A percentile compares a stretch with the other conserved stretches of the same genome.
Conservation (phyloP, 2,797 vertebrate species). For the Epinephelus malabaricus region DNA sequence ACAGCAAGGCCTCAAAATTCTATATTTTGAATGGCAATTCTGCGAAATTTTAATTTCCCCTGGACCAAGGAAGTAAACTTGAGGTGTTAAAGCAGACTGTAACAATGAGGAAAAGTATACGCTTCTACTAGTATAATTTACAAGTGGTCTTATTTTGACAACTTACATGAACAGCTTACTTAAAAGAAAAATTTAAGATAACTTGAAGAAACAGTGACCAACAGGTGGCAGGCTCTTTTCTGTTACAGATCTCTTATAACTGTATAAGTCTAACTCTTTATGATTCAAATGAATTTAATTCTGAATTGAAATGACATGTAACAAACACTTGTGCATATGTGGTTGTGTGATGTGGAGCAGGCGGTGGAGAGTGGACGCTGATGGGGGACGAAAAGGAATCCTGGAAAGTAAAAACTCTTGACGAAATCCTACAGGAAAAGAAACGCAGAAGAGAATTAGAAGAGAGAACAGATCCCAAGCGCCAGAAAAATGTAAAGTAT, state of each 20-base stretch:
- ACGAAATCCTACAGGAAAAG: slow-evolving; percentile 99
- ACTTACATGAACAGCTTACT: too few relatives aligned
- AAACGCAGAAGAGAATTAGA: slow-evolving; percentile 97
- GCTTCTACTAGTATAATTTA: neutral
- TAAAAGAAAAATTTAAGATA: neutral
- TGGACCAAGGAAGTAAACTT: neutral
- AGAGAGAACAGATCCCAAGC: slow-evolving; percentile 93
- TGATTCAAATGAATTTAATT: neutral
- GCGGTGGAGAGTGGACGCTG: slow-evolving; percentile 87
- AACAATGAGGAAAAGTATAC: neutral
- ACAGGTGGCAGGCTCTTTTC: neutral
- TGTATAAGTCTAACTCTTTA: neutral
- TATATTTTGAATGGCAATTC: neutral
- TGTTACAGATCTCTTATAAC: neutral
- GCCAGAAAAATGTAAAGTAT: slow-evolving; percentile 91
- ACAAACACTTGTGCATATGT: slow-evolving; percentile 3
- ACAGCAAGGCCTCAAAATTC: neutral
- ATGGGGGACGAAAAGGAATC: slow-evolving; percentile 99
- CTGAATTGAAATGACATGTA: neutral
- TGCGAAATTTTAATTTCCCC: neutral
- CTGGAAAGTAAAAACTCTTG: slow-evolving; percentile 99
- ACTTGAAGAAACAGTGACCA: neutral
- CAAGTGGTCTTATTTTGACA: neutral
- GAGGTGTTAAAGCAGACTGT: too few relatives aligned
- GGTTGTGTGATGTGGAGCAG: slow-evolving; percentile 62